A percentile compares a stretch with the other conserved stretches of the same genome.
These are phyloP conservation scores for Xenus cinereus DNA, from an alignment of 2,113 vertebrate genomes.

Conservation along the genomic window DNA sequence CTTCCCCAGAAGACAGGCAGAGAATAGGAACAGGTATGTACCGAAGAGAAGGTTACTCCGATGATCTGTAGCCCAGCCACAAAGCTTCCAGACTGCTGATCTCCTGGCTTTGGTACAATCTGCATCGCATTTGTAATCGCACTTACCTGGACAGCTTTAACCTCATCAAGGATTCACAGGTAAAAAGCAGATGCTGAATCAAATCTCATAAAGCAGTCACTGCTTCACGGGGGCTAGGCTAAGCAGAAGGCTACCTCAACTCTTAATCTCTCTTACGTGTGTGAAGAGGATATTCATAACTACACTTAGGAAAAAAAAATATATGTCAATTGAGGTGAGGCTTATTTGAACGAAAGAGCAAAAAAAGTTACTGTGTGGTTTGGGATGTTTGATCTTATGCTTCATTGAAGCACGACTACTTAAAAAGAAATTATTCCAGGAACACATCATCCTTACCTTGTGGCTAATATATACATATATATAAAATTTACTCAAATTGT, in stretches of 20 bases:
- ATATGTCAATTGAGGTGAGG: not conserved
- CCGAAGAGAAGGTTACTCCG: not conserved
- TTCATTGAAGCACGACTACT: not conserved
- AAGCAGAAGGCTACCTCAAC: not conserved
- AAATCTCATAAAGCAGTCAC: not conserved
- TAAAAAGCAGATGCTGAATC: not conserved
- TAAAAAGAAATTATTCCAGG: not conserved
- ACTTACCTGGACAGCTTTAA: conserved; percentile 3
- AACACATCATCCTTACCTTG: not conserved
- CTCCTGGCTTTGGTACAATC: not conserved
- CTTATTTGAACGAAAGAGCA: not conserved
- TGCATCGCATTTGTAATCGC: not conserved
- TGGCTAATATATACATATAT: not conserved
- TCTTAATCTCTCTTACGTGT: not conserved
- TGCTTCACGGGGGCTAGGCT: not conserved
- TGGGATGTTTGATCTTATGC: not conserved
- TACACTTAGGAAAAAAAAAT: not conserved
- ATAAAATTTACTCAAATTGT: not conserved
- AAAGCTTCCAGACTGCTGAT: not conserved
- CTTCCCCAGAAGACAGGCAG: not conserved
- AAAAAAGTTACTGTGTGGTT: not conserved
- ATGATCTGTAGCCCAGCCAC: not conserved
- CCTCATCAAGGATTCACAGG: not conserved
- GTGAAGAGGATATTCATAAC: not conserved
- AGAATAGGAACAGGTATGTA: not conserved